phyloP scores from a whole-genome alignment of 2,113 vertebrate genomes.

The Paedocypris sp. region DNA sequence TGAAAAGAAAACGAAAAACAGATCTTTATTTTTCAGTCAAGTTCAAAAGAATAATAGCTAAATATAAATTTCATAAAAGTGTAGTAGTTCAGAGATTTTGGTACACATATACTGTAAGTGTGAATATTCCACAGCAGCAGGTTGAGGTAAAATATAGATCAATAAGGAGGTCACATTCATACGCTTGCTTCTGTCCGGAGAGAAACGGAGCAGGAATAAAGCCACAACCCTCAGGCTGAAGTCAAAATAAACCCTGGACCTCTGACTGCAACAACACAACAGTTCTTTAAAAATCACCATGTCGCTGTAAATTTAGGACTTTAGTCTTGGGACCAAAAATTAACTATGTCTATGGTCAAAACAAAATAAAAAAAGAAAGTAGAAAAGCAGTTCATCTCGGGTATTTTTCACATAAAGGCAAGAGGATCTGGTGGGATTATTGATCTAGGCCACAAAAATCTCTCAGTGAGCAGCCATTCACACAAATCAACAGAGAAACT shows the following conservation, averaged over 20 bases:
- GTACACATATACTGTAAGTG: too few relatives aligned
- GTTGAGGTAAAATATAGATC: slow-evolving; percentile 6
- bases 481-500: too few relatives aligned
- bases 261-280: neutral
- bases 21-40: neutral
- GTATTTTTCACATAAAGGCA: neutral
- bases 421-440: neutral
- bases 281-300: neutral
- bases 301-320: neutral
- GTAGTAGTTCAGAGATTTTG: too few relatives aligned
- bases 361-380: neutral
- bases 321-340: neutral
- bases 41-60: neutral
- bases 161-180: neutral
- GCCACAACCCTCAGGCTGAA: neutral
- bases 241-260: slow-evolving; percentile 1
- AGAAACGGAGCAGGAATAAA: neutral
- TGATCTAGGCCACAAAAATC: neutral
- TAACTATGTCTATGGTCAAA: neutral
- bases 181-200: neutral
- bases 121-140: neutral
- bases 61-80: too few relatives aligned
- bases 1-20: slow-evolving; percentile 4
- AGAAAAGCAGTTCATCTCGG: neutral
- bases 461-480: too few relatives aligned